A percentile compares a stretch with the other conserved stretches of the same genome.
Evolutionary conservation across 1,140 invertebrate species (phyloP).

Genomic region (Hestina assimilis): DNA sequence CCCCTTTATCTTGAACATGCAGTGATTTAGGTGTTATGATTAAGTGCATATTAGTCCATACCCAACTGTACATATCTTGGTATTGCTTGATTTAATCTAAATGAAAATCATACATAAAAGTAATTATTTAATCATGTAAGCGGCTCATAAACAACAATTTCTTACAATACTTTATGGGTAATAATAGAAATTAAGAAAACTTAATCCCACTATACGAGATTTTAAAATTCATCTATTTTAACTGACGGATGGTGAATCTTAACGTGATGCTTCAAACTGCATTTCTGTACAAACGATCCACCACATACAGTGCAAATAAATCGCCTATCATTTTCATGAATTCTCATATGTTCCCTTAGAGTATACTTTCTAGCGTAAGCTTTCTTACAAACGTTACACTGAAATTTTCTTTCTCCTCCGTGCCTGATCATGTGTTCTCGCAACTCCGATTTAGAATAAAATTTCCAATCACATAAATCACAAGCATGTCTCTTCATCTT

Average conservation of each 20-base stretch:
- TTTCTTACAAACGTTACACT: conserved; percentile 80
- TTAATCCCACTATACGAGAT: conserved; percentile 19
- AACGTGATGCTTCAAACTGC: conserved; percentile 66
- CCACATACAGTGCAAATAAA: conserved; percentile 76
- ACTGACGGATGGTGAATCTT: conserved; percentile 57
- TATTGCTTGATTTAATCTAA: conserved; percentile 2
- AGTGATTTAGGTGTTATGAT: conserved; percentile 22
- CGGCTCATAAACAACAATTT: not conserved
- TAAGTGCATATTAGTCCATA: conserved; percentile 20
- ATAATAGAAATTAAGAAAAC: not conserved
- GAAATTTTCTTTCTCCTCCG: conserved; percentile 81
- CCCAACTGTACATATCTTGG: conserved; percentile 6
- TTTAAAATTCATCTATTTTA: conserved; percentile 28
- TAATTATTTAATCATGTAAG: not conserved
- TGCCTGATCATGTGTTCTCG: conserved; percentile 83
- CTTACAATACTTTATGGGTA: not conserved
- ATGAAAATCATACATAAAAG: not conserved
- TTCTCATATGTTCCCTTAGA: conserved; percentile 84
- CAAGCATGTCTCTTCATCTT: conserved; percentile 78
- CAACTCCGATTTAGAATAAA: conserved; percentile 80
- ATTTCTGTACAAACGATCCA: conserved; percentile 73
- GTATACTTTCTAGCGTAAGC: conserved; percentile 84
- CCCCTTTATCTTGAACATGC: conserved; percentile 23
- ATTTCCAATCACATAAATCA: conserved; percentile 81
- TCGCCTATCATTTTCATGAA: conserved; percentile 79